These are phyloP conservation scores for Zophobas morio DNA, from an alignment of 1,140 invertebrate genomes.

Conservation along the genomic window DNA sequence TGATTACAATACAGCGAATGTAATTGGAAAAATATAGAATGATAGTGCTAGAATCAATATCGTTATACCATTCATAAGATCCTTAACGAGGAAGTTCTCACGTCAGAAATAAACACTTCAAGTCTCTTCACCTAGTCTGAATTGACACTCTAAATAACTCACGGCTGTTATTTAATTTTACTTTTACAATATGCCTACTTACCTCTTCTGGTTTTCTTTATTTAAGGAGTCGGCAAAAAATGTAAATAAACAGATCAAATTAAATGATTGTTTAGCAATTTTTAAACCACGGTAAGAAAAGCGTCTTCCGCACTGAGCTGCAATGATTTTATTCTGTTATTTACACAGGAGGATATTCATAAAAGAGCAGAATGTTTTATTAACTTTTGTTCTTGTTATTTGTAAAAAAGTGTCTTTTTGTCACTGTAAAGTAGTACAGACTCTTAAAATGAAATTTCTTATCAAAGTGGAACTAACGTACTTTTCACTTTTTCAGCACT, in stretches of 20 bases:
- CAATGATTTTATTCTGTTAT: too few relatives aligned
- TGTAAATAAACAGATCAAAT: constrained; percentile 5
- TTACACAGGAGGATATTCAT: too few relatives aligned
- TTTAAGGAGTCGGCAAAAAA: background rate
- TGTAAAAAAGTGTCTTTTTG: too few relatives aligned
- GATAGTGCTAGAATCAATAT: constrained; percentile 4
- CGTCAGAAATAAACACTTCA: constrained; percentile 37
- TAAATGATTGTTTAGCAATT: too few relatives aligned
- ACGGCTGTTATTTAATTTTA: constrained; percentile 30
- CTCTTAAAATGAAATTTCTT: too few relatives aligned
- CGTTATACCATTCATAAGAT: constrained; percentile 17
- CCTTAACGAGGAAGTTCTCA: constrained; percentile 2
- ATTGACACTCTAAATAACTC: constrained; percentile 32
- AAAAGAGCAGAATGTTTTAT: too few relatives aligned
- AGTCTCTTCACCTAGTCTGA: constrained; percentile 24
- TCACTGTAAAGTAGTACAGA: too few relatives aligned
- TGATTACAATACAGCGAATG: background rate
- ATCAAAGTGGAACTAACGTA: too few relatives aligned
- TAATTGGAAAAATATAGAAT: background rate
- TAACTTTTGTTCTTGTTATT: too few relatives aligned
- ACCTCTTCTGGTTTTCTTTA: background rate
- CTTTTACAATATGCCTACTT: constrained; percentile 33
- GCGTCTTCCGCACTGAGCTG: too few relatives aligned
- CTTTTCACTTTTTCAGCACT: too few relatives aligned
- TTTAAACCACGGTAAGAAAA: too few relatives aligned